Base-by-base conservation (phyloP, 2,888 invertebrate species). In the Ceramica pisi region DNA sequence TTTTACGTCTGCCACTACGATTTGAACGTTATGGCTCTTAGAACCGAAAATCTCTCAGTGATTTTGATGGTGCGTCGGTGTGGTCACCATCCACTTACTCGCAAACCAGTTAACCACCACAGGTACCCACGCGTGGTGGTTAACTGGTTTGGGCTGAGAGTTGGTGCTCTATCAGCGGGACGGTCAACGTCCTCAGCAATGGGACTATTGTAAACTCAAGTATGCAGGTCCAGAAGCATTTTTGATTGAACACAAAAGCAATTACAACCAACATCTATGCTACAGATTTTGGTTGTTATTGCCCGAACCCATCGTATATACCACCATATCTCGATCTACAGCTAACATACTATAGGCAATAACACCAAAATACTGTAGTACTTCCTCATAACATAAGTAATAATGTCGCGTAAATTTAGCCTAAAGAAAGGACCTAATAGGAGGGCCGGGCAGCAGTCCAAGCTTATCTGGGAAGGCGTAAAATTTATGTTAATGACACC, bases 401-500 rank as follows among this genome's bases (percentile, higher is more conserved):
- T 89, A 91, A 90, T 90, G 90, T 87, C 86, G 84, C 89, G 89
- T 92, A 91, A 93, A 92, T 92, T 91, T 78, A 76, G 86, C 72
- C 78, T 81, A 87, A 86, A 90, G 86, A 89, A 88, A 91, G 89
- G 87, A 88, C 87, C 90, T 92, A 92, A 92, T 91, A 90, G 88
- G 75, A 90, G 90, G 90, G 90, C 89, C 87, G 92, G 91, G 92
- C 92, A 91, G 83, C 84, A 88, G 90, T 92, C 92, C 92, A 91
- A 91, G 91, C 90, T 93, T 93, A 93, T 93, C 91, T 92, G 86
- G 87, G 88, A 89, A 91, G 85, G 90, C 93, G 93, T 93, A 92
- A 93, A 94, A 94, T 94, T 94, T 94, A 94, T 94, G 94, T 94
- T 94, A 94, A 94, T 94, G 93, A 94, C 88, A 82, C 89, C 74